Conservation (phyloP, 1,140 invertebrate genomes). For the Oreohelix idahoensis region DNA sequence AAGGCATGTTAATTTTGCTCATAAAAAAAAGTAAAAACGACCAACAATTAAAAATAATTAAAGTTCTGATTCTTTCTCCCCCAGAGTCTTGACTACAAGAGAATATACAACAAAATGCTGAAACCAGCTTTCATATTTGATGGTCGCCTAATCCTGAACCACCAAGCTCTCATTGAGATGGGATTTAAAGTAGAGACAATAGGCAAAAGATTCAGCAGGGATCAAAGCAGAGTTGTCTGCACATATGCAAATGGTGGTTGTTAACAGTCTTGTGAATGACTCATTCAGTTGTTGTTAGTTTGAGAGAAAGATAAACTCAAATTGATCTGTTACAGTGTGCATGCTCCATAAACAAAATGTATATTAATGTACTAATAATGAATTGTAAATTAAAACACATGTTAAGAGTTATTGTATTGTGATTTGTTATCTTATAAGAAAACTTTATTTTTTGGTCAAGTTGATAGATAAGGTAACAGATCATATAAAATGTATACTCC, state of each 20-base stretch:
- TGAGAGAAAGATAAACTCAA: background rate
- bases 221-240: conserved; percentile 38
- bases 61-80: conserved; percentile 52
- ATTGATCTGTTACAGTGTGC: background rate
- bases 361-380: background rate
- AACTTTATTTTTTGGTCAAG: too few species aligned
- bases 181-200: conserved; percentile 98
- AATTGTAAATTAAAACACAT: background rate
- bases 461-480: too few species aligned
- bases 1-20: too few species aligned
- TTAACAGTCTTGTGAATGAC: background rate
- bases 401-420: background rate
- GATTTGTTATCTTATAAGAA: too few species aligned
- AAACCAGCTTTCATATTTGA: conserved; percentile 99
- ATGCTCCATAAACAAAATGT: background rate
- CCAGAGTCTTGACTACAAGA: conserved; percentile 89
- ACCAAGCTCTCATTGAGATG: conserved; percentile 86
- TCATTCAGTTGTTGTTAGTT: background rate
- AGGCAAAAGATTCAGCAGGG: conserved; percentile 76
- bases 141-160: conserved; percentile 94
- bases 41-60: too few species aligned
- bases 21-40: too few species aligned
- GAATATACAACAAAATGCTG: conserved; percentile 94
- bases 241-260: conserved; percentile 33
- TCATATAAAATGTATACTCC: too few species aligned